Base-by-base conservation (phyloP, 2,888 invertebrate species). In the Drosophila robusta region DNA sequence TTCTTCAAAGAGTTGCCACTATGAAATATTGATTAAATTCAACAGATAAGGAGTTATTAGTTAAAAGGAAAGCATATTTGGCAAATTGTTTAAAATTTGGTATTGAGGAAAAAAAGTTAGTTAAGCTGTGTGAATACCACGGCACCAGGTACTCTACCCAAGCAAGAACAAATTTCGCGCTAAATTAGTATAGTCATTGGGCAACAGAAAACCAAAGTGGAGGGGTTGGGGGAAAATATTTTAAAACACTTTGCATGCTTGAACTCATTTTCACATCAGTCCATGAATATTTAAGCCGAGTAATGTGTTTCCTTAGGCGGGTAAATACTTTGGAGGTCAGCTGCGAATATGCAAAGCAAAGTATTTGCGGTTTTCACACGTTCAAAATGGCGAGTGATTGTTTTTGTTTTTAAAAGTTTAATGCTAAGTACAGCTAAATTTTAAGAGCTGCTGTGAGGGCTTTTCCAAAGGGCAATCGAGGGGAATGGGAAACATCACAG, bases 231-330 rank as follows among this genome's bases (percentile, higher is more conserved):
- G 2, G 16, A 51, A 42, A 38, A n/a, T 32, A 51, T 64, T 64
- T 51, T 38, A 64, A 51, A 64, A 26, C 66, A 52, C 66, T 65
- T 64, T 38, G 29, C 32, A 39, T 18, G 38, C 45, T 52, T 14
- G 24, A 52, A 18, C 32, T 65, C 51, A 65, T 64, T 64, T 67
- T 46, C 69, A 60, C 49, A 54, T 38, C 26, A 18, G 24, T 14
- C 49, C 45, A 68, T 74, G 45, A 55, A 58, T 74, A 69, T 57
- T 63, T 51, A 41, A 70, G n/a, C n/a, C 34, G 36, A 39, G 52
- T 45, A 56, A 65, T 52, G 46, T 44, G 39, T 47, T 49, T 51
- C 32, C 41, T 56, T 56, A 29, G 34, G 46, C 52, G 26, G 39
- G 32, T 36, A 39, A 56, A 45, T 24, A 60, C 34, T 41, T 45